These are phyloP conservation scores for Tolmerus cingulatus DNA, from an alignment of 2,888 invertebrate genomes.

Conservation along the genomic window DNA sequence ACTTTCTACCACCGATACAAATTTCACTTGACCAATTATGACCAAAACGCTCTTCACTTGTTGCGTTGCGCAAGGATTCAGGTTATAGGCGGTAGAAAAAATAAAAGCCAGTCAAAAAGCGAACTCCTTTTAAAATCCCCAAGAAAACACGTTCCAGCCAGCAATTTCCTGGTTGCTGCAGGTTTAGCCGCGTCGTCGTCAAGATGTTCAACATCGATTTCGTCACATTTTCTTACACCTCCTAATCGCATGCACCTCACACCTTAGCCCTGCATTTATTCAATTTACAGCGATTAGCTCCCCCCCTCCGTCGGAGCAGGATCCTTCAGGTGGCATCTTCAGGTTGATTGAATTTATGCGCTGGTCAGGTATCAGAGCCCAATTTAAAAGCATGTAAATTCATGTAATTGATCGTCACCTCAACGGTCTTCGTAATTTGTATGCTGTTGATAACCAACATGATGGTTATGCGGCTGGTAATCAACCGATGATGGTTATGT, in stretches of 20 bases:
- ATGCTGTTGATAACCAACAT: background rate
- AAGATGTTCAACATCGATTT: background rate
- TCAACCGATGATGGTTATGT: background rate
- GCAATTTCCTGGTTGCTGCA: background rate
- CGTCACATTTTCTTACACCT: background rate
- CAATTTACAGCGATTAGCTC: background rate
- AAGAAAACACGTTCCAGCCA: background rate
- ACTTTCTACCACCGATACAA: background rate
- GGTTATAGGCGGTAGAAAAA: background rate
- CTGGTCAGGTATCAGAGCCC: background rate
- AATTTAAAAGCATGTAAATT: background rate
- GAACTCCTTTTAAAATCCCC: background rate
- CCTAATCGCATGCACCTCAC: background rate
- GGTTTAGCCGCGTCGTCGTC: background rate
- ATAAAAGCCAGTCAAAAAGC: background rate
- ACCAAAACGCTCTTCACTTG: background rate
- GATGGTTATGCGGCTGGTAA: background rate
- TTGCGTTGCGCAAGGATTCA: background rate
- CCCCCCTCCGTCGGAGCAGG: too few relatives aligned
- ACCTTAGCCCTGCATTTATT: background rate
- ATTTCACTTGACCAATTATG: background rate
- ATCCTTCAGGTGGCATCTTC: too few relatives aligned
- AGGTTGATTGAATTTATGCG: background rate
- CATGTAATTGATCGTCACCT: conserved; percentile 3
- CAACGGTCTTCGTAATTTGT: background rate